Percentiles rank a stretch among this genome's conserved stretches.
These are phyloP conservation scores for Gymnothorax reevesii DNA, from an alignment of 2,797 vertebrate genomes.

Conservation along the genomic window DNA sequence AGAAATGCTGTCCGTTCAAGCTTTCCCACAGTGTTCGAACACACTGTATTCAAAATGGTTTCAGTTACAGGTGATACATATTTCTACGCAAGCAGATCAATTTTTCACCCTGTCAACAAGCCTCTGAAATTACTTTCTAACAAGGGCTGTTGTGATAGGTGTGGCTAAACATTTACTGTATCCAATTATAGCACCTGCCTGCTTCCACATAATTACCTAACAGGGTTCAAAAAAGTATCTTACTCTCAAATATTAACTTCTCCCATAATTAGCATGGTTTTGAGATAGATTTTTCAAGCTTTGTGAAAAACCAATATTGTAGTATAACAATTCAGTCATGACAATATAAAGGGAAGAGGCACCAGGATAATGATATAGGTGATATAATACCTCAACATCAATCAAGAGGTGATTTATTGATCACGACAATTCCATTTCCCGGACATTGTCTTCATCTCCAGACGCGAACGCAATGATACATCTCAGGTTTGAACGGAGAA, in stretches of 20 bases:
- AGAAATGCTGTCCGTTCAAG: not conserved
- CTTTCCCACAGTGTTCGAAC: not conserved
- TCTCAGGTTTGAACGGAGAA: not conserved
- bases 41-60: not conserved
- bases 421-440: not conserved
- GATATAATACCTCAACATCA: not conserved
- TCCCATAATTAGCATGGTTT: too few species aligned
- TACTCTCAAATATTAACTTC: too few species aligned
- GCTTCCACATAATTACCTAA: not conserved
- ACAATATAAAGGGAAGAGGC: not conserved
- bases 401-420: not conserved
- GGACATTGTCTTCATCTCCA: not conserved
- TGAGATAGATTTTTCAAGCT: too few species aligned
- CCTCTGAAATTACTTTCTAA: not conserved
- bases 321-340: not conserved
- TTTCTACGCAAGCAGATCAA: not conserved
- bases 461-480: not conserved
- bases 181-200: not conserved
- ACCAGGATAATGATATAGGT: too few species aligned
- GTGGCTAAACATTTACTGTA: too few species aligned
- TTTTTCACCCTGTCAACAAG: not conserved
- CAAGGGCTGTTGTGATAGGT: not conserved
- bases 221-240: too few species aligned
- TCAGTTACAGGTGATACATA: not conserved
- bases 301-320: not conserved